These are phyloP conservation scores for Schizotus pectinicornis DNA, from an alignment of 2,888 invertebrate genomes.

Conservation along the genomic window DNA sequence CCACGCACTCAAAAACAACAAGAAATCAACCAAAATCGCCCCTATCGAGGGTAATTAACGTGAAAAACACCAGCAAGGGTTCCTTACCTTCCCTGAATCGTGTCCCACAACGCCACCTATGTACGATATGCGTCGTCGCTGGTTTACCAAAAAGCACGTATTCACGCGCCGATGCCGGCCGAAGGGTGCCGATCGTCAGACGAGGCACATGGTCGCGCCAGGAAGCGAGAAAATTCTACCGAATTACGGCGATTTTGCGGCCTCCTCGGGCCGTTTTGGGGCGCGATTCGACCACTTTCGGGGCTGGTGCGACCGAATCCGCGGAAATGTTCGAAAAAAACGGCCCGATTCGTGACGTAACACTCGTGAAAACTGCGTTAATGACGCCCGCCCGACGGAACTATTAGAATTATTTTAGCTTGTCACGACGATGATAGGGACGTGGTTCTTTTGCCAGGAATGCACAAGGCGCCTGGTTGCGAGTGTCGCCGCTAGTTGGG, in stretches of 20 bases:
- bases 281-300: conserved; percentile 38
- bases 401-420: conserved; percentile 55
- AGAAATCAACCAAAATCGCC: conserved; percentile 39
- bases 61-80: conserved; percentile 56
- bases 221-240: conserved; percentile 49
- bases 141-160: conserved; percentile 59
- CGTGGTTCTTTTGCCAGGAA: conserved; percentile 58
- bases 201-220: conserved; percentile 53
- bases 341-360: conserved; percentile 32
- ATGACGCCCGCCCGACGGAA: conserved; percentile 45
- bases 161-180: conserved; percentile 51
- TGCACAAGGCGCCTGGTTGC: conserved; percentile 49
- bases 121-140: conserved; percentile 56
- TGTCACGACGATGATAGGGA: conserved; percentile 55
- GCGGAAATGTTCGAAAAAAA: conserved; percentile 48
- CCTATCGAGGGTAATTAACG: conserved; percentile 45
- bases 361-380: conserved; percentile 34
- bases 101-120: conserved; percentile 59
- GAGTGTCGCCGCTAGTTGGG: conserved; percentile 48
- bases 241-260: conserved; percentile 42
- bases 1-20: conserved; percentile 34
- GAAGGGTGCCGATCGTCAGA: conserved; percentile 43
- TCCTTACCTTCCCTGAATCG: conserved; percentile 59
- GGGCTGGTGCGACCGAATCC: conserved; percentile 40
- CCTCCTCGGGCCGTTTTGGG: conserved; percentile 40